Conservation (phyloP, 2,888 invertebrate genomes). For the Scelioninae gen. 1 region DNA sequence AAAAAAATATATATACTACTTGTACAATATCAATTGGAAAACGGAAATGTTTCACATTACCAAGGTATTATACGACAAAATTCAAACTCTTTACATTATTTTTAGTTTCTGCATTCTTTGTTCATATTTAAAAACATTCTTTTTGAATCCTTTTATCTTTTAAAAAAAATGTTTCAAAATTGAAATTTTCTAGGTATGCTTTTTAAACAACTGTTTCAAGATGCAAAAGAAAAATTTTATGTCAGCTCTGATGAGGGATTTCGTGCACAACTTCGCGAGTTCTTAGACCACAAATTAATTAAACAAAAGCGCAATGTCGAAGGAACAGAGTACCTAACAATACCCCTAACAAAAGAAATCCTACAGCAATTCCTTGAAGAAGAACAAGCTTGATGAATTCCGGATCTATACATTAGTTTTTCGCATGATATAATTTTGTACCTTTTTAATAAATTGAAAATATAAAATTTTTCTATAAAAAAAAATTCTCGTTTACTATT, state of each 20-base stretch:
- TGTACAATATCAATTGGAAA: constrained; percentile 91
- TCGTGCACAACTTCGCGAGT: constrained; percentile 96
- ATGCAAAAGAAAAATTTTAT: constrained; percentile 94
- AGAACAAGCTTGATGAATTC: constrained; percentile 82
- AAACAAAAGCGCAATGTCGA: constrained; percentile 91
- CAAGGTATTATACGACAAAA: constrained; percentile 87
- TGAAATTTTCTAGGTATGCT: constrained; percentile 91
- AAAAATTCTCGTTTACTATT: too few relatives aligned
- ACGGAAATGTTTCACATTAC: constrained; percentile 89
- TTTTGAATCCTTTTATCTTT: constrained; percentile 10
- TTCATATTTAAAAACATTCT: too few relatives aligned
- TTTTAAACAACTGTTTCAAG: constrained; percentile 94
- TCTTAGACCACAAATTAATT: constrained; percentile 96
- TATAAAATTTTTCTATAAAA: too few relatives aligned
- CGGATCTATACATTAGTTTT: too few relatives aligned
- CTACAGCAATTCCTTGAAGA: constrained; percentile 91
- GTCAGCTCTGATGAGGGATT: constrained; percentile 96
- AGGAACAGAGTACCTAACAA: constrained; percentile 91
- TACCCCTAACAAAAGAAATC: constrained; percentile 90
- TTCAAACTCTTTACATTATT: too few relatives aligned
- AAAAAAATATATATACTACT: constrained; percentile 93
- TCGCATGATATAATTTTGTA: too few relatives aligned
- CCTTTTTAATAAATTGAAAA: too few relatives aligned
- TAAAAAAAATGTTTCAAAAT: not conserved
- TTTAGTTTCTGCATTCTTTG: too few relatives aligned